These are phyloP conservation scores for Zoanthus solanderi DNA, from an alignment of 92 coral and sea anemone genomes.

Conservation along the genomic window DNA sequence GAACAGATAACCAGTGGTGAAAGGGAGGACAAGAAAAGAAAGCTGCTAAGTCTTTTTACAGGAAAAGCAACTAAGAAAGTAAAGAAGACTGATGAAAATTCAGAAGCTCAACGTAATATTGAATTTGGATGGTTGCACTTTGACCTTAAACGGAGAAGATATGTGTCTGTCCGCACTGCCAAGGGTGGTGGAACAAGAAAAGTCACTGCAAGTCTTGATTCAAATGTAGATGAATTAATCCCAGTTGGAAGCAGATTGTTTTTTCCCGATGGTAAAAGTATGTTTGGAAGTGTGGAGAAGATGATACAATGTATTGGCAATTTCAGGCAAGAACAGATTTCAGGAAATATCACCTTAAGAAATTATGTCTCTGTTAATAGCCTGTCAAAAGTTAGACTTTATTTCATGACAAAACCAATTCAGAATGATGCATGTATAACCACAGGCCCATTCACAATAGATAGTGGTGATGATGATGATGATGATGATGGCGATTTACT, in stretches of 20 bases:
- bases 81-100: conserved; percentile 23
- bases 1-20: conserved; percentile 18
- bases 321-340: conserved; percentile 53
- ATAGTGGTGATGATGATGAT: conserved; percentile 27
- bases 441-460: background rate
- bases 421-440: conserved; percentile 1
- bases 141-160: conserved; percentile 37
- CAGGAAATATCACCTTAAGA: conserved; percentile 23
- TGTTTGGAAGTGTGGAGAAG: conserved; percentile 33
- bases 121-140: conserved; percentile 62
- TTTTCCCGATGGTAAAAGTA: conserved; percentile 58
- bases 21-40: conserved; percentile 37
- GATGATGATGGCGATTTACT: conserved; percentile 12
- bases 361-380: conserved; percentile 1
- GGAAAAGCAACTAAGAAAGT: conserved; percentile 36
- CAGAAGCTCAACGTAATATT: conserved; percentile 27
- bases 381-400: conserved; percentile 39
- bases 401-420: conserved; percentile 36
- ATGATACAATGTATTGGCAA: conserved; percentile 54
- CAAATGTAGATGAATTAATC: conserved; percentile 39
- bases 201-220: conserved; percentile 47
- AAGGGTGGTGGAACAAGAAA: conserved; percentile 67
- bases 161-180: conserved; percentile 49
- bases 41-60: conserved; percentile 23
- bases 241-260: conserved; percentile 51